Conservation (phyloP, 2,888 invertebrate genomes). For the Cheilosia vernalis region DNA sequence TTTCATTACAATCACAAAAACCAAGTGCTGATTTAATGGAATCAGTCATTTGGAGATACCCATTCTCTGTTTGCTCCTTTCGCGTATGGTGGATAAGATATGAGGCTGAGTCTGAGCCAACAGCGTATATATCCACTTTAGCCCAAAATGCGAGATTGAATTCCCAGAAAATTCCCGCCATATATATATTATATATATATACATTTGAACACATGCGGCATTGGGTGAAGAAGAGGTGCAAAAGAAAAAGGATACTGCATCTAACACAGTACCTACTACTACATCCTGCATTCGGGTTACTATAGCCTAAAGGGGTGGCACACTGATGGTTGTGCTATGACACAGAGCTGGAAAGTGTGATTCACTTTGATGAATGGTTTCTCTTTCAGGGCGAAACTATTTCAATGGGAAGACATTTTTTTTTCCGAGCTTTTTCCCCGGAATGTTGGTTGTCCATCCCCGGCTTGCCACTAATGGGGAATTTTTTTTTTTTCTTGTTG, state of each 20-base stretch:
- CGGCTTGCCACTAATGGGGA: slow-evolving; percentile 41
- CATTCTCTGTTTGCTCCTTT: slow-evolving; percentile 10
- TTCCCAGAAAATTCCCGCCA: slow-evolving; percentile 47
- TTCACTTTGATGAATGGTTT: slow-evolving; percentile 64
- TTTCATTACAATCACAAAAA: slow-evolving; percentile 74
- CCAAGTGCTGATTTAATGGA: slow-evolving; percentile 73
- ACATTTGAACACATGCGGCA: slow-evolving; percentile 9
- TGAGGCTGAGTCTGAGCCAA: not conserved
- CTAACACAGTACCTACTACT: slow-evolving; percentile 8
- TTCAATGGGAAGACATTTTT: slow-evolving; percentile 39
- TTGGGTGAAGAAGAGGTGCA: not conserved
- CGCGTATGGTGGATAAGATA: not conserved
- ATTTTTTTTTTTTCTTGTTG: slow-evolving; percentile 12
- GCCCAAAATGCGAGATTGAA: slow-evolving; percentile 58
- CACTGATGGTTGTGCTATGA: slow-evolving; percentile 23
- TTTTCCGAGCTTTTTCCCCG: not conserved
- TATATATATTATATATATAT: slow-evolving; percentile 43
- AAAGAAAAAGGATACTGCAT: slow-evolving; percentile 45
- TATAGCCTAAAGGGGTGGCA: not conserved
- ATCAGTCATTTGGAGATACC: slow-evolving; percentile 65
- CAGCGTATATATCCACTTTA: not conserved
- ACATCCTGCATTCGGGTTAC: not conserved
- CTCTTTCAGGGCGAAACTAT: slow-evolving; percentile 37
- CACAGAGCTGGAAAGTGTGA: slow-evolving; percentile 48
- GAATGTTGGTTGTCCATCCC: slow-evolving; percentile 25